Evolutionary conservation across 2,113 vertebrate species (phyloP).

Genomic region (Forbesichthys agassizii): DNA sequence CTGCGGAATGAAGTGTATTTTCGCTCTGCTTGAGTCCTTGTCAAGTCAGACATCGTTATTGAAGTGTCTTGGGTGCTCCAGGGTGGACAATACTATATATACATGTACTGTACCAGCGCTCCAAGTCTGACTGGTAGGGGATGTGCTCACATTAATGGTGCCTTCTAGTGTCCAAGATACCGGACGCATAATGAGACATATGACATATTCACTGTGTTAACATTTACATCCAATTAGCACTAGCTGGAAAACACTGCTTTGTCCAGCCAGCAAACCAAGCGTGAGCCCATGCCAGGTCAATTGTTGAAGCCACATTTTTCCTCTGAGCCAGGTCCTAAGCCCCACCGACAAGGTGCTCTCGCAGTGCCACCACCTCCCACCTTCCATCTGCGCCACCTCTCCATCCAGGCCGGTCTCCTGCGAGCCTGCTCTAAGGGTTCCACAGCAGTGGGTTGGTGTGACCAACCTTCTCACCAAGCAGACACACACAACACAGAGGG

Average conservation of each 20-base stretch:
- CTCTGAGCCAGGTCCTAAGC: constrained; percentile 29
- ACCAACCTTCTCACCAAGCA: constrained; percentile 33
- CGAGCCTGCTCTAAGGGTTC: constrained; percentile 15
- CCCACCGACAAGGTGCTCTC: constrained; percentile 35
- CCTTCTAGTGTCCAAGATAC: constrained; percentile 62
- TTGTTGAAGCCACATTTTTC: constrained; percentile 55
- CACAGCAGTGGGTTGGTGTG: constrained; percentile 54
- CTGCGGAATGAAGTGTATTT: constrained; percentile 63
- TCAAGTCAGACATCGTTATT: constrained; percentile 74
- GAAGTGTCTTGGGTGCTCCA: constrained; percentile 56
- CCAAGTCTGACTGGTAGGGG: constrained; percentile 71
- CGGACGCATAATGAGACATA: constrained; percentile 59
- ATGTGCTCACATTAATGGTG: constrained; percentile 72
- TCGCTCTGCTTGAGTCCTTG: constrained; percentile 68
- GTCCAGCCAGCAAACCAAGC: constrained; percentile 35
- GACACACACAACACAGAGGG: constrained; percentile 19
- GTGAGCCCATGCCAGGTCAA: constrained; percentile 49
- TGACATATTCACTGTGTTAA: constrained; percentile 67
- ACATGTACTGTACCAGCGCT: constrained; percentile 44
- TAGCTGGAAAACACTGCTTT: constrained; percentile 37
- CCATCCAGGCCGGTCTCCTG: too few relatives aligned
- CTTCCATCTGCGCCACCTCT: constrained; percentile 41
- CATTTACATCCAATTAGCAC: constrained; percentile 73
- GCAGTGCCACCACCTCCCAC: constrained; percentile 65
- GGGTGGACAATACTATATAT: constrained; percentile 59